A percentile compares a stretch with the other conserved stretches of the same genome.
Evolutionary conservation across 2,113 vertebrate genomes (phyloP).

Genomic region (Merops nubicus): DNA sequence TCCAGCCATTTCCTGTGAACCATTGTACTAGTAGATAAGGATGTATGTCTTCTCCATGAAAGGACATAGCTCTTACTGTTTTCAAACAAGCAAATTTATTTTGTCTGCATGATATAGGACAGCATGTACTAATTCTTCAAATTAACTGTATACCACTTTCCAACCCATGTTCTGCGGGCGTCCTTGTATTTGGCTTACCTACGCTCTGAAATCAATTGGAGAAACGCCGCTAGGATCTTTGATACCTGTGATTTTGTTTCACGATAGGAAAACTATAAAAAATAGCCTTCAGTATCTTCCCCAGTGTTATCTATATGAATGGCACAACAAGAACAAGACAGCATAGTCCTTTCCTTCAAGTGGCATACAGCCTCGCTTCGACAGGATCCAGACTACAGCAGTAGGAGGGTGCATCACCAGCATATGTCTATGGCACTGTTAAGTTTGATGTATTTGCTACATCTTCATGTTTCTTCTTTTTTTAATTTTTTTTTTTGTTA

Average conservation of each 20-base stretch:
- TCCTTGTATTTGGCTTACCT: neutral
- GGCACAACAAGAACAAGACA: neutral
- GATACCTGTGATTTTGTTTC: neutral
- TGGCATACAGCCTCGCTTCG: neutral
- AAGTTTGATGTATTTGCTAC: constrained; percentile 9
- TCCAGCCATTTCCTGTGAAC: neutral
- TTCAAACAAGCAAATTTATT: neutral
- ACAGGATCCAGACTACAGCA: constrained; percentile 21
- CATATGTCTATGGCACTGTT: neutral
- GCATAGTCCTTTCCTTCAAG: neutral
- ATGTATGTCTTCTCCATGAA: neutral
- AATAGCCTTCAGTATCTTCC: neutral
- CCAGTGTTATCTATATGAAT: neutral
- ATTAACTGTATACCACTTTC: neutral
- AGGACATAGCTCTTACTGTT: neutral
- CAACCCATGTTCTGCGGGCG: neutral
- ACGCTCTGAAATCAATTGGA: neutral
- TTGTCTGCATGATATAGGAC: neutral
- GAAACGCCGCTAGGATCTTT: neutral
- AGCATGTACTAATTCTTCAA: neutral
- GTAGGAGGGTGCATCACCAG: neutral
- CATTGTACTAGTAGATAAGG: neutral
- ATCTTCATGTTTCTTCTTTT: neutral
- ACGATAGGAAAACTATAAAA: neutral
- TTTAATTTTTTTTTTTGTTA: neutral